A percentile compares a stretch with the other conserved stretches of the same genome.
Conservation (phyloP, 2,113 vertebrate species). For the Aptenodytes patagonicus region DNA sequence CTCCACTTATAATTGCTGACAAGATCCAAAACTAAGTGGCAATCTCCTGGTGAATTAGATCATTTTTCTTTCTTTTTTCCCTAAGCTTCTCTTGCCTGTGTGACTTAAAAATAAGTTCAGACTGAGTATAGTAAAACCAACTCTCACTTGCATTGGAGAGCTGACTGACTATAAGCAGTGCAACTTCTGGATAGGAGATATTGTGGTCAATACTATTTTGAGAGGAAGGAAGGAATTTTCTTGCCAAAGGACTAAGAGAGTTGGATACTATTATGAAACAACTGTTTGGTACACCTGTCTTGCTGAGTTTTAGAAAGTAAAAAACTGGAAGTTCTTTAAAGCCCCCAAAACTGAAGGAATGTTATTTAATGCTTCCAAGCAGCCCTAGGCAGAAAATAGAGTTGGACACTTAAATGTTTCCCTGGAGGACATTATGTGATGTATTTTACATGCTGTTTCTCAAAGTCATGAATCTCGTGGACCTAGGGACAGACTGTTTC, state of each 20-base stretch:
- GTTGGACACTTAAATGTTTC: background rate
- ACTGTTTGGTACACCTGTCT: constrained; percentile 51
- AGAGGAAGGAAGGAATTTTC: constrained; percentile 41
- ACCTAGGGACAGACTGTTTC: background rate
- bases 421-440: background rate
- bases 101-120: constrained; percentile 29
- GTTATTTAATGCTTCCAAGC: background rate
- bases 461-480: background rate
- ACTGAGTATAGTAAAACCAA: background rate
- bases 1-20: constrained; percentile 3
- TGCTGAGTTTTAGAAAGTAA: background rate
- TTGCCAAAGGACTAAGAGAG: constrained; percentile 54
- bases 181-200: constrained; percentile 24
- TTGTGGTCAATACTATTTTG: constrained; percentile 54
- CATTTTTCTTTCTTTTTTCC: background rate
- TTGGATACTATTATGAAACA: constrained; percentile 39
- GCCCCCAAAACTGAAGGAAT: background rate
- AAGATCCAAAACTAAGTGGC: constrained; percentile 12
- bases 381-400: background rate
- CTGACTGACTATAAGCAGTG: constrained; percentile 1
- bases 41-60: background rate
- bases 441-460: background rate
- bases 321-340: constrained; percentile 17
- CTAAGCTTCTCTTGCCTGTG: background rate
- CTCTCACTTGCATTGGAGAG: background rate